Conservation (phyloP, 2,797 vertebrate genomes). For the Sebastes minor region DNA sequence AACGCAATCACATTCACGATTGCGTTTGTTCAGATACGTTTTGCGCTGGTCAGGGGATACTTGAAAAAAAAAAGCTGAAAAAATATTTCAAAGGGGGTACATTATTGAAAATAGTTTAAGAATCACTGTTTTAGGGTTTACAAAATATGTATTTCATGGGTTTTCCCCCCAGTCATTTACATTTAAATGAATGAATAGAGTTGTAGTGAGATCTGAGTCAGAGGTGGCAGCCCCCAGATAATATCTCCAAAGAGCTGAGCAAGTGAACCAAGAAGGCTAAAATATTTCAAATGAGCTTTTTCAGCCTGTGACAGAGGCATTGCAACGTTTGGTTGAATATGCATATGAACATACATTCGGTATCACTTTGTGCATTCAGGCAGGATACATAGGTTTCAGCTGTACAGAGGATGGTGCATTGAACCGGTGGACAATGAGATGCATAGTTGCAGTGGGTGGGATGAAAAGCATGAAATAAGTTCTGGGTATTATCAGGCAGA, state of each 20-base stretch:
- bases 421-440: conserved; percentile 30
- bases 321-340: neutral
- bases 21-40: no score
- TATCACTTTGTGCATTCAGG: conserved; percentile 26
- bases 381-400: conserved; percentile 20
- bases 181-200: conserved; percentile 2
- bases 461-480: conserved; percentile 56
- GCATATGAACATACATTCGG: conserved; percentile 17
- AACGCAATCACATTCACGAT: no score
- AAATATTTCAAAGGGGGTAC: no score
- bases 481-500: conserved; percentile 20
- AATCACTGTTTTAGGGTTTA: neutral
- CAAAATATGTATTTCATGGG: neutral
- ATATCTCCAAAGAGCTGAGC: neutral
- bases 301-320: neutral
- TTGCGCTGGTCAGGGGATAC: no score
- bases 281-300: conserved; percentile 5
- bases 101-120: no score
- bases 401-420: neutral
- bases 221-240: neutral
- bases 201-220: neutral
- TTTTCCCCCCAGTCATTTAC: neutral
- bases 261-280: neutral
- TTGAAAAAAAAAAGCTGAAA: no score
- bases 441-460: conserved; percentile 15